A percentile compares a stretch with the other conserved stretches of the same genome.
phyloP scores from a whole-genome alignment of 2,113 vertebrate species.

The Pavo muticus region DNA sequence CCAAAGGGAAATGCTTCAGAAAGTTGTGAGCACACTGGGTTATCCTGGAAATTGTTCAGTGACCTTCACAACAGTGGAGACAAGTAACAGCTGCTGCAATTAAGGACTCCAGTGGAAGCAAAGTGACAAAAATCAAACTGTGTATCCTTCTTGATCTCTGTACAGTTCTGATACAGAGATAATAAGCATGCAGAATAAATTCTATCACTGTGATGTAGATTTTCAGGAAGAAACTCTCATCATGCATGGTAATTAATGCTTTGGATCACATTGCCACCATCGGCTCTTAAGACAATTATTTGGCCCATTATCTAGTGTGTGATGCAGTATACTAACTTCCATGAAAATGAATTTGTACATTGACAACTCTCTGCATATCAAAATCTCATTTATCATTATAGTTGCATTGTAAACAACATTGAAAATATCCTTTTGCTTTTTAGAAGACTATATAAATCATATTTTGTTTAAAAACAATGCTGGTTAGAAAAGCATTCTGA shows the following conservation, averaged over 20 bases:
- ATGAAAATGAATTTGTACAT: not conserved
- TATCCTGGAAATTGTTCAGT: not conserved
- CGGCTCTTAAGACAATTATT: not conserved
- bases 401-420: not conserved
- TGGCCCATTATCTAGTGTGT: not conserved
- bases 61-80: not conserved
- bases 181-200: not conserved
- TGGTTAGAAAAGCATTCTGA: not conserved
- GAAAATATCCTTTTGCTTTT: not conserved
- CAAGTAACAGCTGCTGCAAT: not conserved
- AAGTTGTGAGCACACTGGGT: not conserved
- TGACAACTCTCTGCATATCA: not conserved
- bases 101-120: not conserved
- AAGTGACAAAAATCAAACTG: not conserved
- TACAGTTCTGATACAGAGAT: not conserved
- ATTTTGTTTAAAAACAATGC: not conserved
- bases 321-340: not conserved
- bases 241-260: not conserved
- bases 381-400: not conserved
- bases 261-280: not conserved
- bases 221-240: not conserved
- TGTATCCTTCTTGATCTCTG: not conserved
- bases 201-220: not conserved
- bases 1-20: not conserved
- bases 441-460: not conserved